Evolutionary conservation across 2,797 vertebrate species (phyloP).

Genomic region (Zonotrichia albicollis): DNA sequence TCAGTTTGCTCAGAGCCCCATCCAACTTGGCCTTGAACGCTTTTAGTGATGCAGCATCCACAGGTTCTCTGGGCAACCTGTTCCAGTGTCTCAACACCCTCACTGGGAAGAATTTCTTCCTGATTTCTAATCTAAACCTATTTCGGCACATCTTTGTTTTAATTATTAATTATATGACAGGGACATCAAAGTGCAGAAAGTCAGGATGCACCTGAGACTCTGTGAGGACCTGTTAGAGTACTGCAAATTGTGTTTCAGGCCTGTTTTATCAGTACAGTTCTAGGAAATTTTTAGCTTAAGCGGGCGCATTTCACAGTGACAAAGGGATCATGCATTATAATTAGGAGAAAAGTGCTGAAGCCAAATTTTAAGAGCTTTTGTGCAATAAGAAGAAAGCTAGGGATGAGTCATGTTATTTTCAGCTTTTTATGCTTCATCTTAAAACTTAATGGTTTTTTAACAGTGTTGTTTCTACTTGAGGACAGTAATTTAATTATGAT

Average conservation of each 20-base stretch:
- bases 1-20: neutral
- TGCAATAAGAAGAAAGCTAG: neutral
- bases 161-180: neutral
- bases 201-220: neutral
- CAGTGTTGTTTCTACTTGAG: neutral
- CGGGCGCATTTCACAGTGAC: neutral
- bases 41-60: neutral
- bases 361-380: conserved; percentile 2
- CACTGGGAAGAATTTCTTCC: neutral
- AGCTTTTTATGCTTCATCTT: neutral
- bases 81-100: neutral
- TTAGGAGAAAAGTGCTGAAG: neutral
- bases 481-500: neutral
- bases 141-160: neutral
- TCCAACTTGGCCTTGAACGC: neutral
- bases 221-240: neutral
- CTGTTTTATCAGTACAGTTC: neutral
- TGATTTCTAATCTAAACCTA: neutral
- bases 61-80: neutral
- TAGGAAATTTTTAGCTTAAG: neutral
- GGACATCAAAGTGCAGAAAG: neutral
- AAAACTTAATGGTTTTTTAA: neutral
- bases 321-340: neutral
- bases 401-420: neutral
- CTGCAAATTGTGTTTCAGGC: neutral